Evolutionary conservation across 2,888 invertebrate species (phyloP).

Genomic region (Macaria liturata): DNA sequence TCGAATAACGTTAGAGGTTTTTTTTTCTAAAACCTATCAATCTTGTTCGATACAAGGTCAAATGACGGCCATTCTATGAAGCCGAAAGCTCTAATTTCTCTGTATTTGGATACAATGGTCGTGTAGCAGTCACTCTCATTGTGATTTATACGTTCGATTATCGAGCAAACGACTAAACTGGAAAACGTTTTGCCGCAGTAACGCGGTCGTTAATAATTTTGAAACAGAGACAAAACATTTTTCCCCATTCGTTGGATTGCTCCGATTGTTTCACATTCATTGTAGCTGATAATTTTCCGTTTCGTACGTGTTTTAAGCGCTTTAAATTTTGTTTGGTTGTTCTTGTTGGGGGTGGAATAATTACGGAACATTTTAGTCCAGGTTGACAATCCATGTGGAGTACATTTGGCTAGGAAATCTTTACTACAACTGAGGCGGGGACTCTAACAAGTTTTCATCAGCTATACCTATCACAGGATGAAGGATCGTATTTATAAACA

Average conservation of each 20-base stretch:
- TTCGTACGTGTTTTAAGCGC: constrained; percentile 26
- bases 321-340: constrained; percentile 22
- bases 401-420: too few relatives aligned
- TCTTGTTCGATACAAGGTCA: too few relatives aligned
- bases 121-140: constrained; percentile 64
- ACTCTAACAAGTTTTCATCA: too few relatives aligned
- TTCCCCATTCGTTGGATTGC: constrained; percentile 29
- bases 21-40: too few relatives aligned
- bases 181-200: constrained; percentile 55
- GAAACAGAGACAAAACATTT: constrained; percentile 42
- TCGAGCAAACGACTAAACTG: constrained; percentile 63
- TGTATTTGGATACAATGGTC: constrained; percentile 44
- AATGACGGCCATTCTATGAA: too few relatives aligned
- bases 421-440: too few relatives aligned
- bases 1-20: too few relatives aligned
- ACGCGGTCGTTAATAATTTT: constrained; percentile 62
- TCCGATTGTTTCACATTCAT: constrained; percentile 32
- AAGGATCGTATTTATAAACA: too few relatives aligned
- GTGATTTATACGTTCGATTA: constrained; percentile 72
- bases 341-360: not conserved
- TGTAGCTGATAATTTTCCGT: constrained; percentile 29
- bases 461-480: too few relatives aligned
- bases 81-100: not conserved
- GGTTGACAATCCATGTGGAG: too few relatives aligned
- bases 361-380: too few relatives aligned